Percentiles rank a stretch among this genome's conserved stretches.
Conservation (phyloP, 2,113 vertebrate genomes). For the Aramus guarauna region DNA sequence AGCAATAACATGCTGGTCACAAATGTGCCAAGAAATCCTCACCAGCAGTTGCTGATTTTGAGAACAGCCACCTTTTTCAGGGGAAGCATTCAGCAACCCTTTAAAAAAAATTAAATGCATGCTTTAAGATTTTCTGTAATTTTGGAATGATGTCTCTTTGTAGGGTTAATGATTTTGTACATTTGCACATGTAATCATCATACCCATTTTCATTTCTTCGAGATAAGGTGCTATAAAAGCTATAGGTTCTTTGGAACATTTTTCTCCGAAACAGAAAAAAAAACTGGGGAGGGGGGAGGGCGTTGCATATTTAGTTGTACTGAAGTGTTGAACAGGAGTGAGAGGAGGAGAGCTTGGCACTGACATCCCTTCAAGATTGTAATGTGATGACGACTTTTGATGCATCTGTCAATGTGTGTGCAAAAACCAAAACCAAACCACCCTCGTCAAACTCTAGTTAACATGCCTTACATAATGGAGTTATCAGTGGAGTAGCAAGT, state of each 20-base stretch:
- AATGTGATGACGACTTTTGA: constrained; percentile 64
- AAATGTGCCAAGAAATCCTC: constrained; percentile 83
- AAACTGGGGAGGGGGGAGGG: neutral
- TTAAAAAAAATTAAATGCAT: constrained; percentile 82
- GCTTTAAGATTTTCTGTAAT: constrained; percentile 86
- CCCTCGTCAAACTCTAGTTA: constrained; percentile 70
- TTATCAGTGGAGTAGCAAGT: constrained; percentile 76
- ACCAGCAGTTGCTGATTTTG: constrained; percentile 87
- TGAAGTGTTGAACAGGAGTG: constrained; percentile 35
- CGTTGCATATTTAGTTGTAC: constrained; percentile 49
- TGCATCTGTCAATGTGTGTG: constrained; percentile 69
- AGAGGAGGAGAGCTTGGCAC: constrained; percentile 60
- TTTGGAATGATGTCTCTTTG: constrained; percentile 86
- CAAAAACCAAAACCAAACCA: constrained; percentile 74
- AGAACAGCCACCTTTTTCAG: constrained; percentile 83
- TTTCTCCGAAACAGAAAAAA: constrained; percentile 47
- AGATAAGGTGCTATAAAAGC: constrained; percentile 84
- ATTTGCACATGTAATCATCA: constrained; percentile 93
- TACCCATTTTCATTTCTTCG: constrained; percentile 83
- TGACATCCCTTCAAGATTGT: constrained; percentile 64
- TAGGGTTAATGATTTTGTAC: constrained; percentile 92
- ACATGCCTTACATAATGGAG: constrained; percentile 81
- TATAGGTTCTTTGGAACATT: constrained; percentile 76
- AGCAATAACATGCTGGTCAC: constrained; percentile 87
- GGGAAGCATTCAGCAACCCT: constrained; percentile 82